Evolutionary conservation across 2,797 vertebrate genomes (phyloP), one percentile per base, ranked within the genome.

Genomic region (Champsocephalus gunnari): DNA sequence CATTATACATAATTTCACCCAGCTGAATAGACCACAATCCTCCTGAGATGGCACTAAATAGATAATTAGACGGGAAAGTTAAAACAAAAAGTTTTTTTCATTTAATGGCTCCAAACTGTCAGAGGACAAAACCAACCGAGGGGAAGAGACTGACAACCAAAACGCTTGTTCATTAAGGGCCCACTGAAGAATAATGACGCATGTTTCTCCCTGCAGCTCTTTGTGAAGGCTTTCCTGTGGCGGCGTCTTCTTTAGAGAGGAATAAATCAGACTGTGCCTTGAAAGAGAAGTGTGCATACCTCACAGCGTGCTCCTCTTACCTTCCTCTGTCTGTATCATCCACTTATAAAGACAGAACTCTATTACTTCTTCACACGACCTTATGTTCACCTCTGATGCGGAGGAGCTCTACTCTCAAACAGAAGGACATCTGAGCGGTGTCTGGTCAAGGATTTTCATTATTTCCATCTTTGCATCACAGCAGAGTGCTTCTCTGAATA

Each of bases 121-220:
- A 83, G 77, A 71, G 73, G 80, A 87, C 66, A 63, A 71, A 75
- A 51, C 14, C 24, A 50, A 73, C 47, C 70, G 76, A 59, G 43
- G 56, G 60, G 67, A 79, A 44, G 71, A 85, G 41, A 71, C 69
- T 71, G 82, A 75, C 76, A 78, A 61, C 48, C 19, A 76, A 66
- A 75, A 64, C 48, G 60, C 72, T 80, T 88, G 79, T 90, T 91
- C 85, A 87, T 89, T 84, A 83, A 77, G 34, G 66, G 53, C 32
- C 49, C 24, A 56, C 67, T 54, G 65, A 79, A 77, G 82, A 87
- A 84, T 79, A 78, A 87, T 70, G 77, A 81, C 17, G 57, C 71
- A 69, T 21, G 16, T 24, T 44, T 78, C 75, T 78, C 62, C 60
- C 59, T 73, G 73, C 47, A 13, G 80, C 68, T 71, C 56, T 74